Evolutionary conservation across 2,888 invertebrate genomes (phyloP).

Genomic region (Suillia variegata): DNA sequence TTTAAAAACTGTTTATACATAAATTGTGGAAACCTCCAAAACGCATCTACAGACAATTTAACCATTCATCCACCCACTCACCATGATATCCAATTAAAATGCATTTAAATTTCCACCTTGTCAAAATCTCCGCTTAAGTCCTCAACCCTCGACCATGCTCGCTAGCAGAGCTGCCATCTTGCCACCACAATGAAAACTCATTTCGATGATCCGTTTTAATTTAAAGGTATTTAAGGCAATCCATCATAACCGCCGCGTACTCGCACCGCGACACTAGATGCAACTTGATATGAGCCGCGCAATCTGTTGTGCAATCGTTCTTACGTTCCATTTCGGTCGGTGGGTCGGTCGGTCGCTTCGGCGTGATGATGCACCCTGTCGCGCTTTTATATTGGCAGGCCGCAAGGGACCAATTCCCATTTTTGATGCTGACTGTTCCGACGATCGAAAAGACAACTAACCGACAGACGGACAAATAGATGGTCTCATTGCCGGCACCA

Average conservation of each 20-base stretch:
- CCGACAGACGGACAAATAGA: neutral
- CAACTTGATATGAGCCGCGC: conserved; percentile 58
- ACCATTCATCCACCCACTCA: conserved; percentile 20
- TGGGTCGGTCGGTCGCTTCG: no score
- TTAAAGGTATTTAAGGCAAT: conserved; percentile 59
- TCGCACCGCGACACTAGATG: no score
- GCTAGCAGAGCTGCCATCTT: conserved; percentile 8
- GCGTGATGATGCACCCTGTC: conserved; percentile 54
- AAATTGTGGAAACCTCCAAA: no score
- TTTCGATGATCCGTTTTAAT: conserved; percentile 53
- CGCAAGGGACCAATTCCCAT: conserved; percentile 61
- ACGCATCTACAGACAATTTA: conserved; percentile 21
- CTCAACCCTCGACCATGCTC: conserved; percentile 11
- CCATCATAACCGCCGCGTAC: conserved; percentile 50
- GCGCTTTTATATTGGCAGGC: conserved; percentile 61
- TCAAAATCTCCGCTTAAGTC: no score
- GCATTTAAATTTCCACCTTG: conserved; percentile 44
- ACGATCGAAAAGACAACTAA: neutral
- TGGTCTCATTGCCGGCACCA: neutral
- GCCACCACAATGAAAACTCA: conserved; percentile 32
- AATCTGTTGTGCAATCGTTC: conserved; percentile 56
- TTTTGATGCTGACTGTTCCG: neutral
- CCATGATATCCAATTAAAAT: conserved; percentile 48
- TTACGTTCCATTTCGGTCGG: no score
- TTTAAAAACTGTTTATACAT: no score